Evolutionary conservation across 2,888 invertebrate species (phyloP).

Genomic region (Notodonta dromedarius): DNA sequence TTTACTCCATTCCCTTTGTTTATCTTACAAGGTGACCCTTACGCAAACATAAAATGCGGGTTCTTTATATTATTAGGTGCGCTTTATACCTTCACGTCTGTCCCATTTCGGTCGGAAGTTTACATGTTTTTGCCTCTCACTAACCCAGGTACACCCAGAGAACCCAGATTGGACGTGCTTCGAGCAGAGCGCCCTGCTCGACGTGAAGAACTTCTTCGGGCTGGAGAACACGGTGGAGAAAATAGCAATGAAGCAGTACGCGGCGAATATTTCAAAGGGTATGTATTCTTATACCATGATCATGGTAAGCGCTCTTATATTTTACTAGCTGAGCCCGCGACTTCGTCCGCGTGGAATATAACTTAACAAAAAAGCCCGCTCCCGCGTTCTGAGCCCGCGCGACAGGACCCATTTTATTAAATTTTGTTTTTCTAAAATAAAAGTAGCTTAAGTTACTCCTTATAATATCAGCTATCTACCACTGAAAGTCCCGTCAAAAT

Average conservation of each 20-base stretch:
- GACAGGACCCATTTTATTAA: too few relatives aligned
- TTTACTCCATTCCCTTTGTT: background rate
- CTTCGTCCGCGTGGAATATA: too few relatives aligned
- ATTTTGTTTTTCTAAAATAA: too few relatives aligned
- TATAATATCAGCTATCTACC: too few relatives aligned
- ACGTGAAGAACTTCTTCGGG: slow-evolving; percentile 97
- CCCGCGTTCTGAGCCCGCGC: too few relatives aligned
- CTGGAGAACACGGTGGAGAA: slow-evolving; percentile 97
- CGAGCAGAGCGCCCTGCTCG: slow-evolving; percentile 95
- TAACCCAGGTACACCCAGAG: slow-evolving; percentile 84
- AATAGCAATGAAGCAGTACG: slow-evolving; percentile 97
- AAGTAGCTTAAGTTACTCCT: too few relatives aligned
- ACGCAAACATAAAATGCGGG: background rate
- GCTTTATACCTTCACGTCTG: too few relatives aligned
- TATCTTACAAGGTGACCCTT: slow-evolving; percentile 1
- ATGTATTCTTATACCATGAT: slow-evolving; percentile 9
- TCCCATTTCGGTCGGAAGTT: too few relatives aligned
- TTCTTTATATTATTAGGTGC: background rate
- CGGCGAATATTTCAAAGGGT: slow-evolving; percentile 91
- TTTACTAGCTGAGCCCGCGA: background rate
- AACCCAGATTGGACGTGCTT: slow-evolving; percentile 98
- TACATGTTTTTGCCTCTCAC: too few relatives aligned
- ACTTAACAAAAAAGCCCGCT: too few relatives aligned
- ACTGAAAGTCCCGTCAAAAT: too few relatives aligned
- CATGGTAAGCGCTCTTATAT: background rate